Evolutionary conservation across 2,888 invertebrate genomes (phyloP).

Genomic region (Dexiosoma caninum): DNA sequence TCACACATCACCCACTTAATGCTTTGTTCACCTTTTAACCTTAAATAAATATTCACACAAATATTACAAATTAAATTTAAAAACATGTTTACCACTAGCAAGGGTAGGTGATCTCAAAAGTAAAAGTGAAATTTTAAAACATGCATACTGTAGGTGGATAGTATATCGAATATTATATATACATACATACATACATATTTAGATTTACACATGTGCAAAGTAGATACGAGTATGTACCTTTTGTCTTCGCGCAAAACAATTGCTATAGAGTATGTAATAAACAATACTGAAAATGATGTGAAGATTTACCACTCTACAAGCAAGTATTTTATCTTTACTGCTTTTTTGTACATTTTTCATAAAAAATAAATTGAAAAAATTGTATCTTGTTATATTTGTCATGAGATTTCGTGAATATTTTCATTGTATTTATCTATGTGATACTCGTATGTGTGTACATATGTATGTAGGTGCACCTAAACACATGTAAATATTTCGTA

Average conservation of each 20-base stretch:
- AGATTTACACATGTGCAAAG: neutral
- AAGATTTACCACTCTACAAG: constrained; percentile 23
- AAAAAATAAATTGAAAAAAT: constrained; percentile 31
- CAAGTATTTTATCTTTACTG: neutral
- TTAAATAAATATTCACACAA: too few relatives aligned
- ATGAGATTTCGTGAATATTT: constrained; percentile 33
- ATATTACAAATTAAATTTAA: neutral
- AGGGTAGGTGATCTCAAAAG: constrained; percentile 34
- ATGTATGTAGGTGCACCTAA: neutral
- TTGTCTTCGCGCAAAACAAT: neutral
- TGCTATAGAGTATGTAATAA: neutral
- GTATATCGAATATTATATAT: neutral
- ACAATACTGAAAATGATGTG: constrained; percentile 18
- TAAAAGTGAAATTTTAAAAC: constrained; percentile 43
- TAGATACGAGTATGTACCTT: neutral
- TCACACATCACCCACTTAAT: too few relatives aligned
- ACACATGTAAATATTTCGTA: neutral
- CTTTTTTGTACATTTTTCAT: constrained; percentile 7
- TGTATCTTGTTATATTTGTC: constrained; percentile 43
- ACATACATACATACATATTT: neutral
- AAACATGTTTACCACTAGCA: neutral
- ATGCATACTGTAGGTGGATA: neutral
- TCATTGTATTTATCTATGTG: neutral
- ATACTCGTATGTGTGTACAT: neutral
- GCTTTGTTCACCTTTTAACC: too few relatives aligned